Evolutionary conservation across 2,113 vertebrate species (phyloP), one percentile per base, ranked within the genome.

Genomic region (Phaethon lepturus): DNA sequence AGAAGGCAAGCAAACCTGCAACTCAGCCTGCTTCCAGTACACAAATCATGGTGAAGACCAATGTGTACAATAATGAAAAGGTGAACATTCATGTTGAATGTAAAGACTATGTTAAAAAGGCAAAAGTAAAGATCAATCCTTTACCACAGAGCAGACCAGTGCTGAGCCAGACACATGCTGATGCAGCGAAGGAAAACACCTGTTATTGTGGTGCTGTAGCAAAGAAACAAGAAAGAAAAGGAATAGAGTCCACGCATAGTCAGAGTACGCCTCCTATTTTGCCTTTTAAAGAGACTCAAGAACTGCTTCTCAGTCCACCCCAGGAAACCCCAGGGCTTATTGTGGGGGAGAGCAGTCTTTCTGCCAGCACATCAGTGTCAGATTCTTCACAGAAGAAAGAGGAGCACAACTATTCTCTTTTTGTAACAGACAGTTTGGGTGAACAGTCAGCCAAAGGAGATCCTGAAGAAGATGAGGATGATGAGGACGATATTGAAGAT

Each of bases 321-420:
- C 98, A 98, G 81, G 96, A 98, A 94, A 97, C 98, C 52, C 97
- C 98, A 6, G 98, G 97, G 88, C 90, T 98, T 7, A 52, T 94
- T 9, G 97, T 86, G 23, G 98, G 97, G 33, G 98, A 98, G 90
- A 98, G 97, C 97, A 98, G 97, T 56, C 97, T 98, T 63, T 97
- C 98, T 35, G 97, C 98, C 79, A 97, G 98, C 83, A 81, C 98
- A 12, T 98, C 97, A 1, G 98, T 98, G 11, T 98, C 99, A 15
- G 98, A 98, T 88, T 97, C 98, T 67, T 98, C 98, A 6, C 99
- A 99, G 98, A 99, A 98, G 96, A 99, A 99, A 73, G 99, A 99
- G 97, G 99, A 99, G 97, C 99, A 99, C 98, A 99, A 99, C 97
- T 99, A 99, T 44, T 99, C 99, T 17, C 99, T 99, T 55, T 99